These are phyloP conservation scores for Minunthozetes semirufus DNA, from an alignment of 2,888 invertebrate species.

Conservation along the genomic window DNA sequence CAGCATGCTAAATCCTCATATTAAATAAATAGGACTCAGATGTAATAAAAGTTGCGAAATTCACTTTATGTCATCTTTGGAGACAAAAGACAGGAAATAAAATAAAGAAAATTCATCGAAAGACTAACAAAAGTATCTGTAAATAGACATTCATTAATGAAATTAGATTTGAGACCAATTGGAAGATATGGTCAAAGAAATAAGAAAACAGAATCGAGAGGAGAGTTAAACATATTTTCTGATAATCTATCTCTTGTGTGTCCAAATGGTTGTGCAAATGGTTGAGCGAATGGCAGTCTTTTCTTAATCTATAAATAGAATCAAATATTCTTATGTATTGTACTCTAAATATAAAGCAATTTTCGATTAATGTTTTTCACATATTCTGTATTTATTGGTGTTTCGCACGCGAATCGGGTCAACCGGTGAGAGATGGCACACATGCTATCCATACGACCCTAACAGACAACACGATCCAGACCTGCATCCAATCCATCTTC, in stretches of 20 bases:
- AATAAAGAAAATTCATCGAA: too few relatives aligned
- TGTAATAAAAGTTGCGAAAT: too few relatives aligned
- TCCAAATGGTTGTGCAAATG: too few relatives aligned
- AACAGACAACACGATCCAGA: background rate
- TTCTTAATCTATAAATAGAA: background rate
- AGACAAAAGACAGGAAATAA: too few relatives aligned
- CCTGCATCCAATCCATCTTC: too few relatives aligned
- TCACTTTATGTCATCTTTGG: too few relatives aligned
- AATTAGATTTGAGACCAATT: too few relatives aligned
- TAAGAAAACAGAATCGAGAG: background rate
- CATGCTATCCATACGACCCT: background rate
- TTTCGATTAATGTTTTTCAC: conserved; percentile 6
- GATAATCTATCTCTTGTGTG: background rate
- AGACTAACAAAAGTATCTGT: too few relatives aligned
- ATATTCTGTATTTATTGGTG: conserved; percentile 9
- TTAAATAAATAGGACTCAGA: too few relatives aligned
- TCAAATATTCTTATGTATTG: background rate
- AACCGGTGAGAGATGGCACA: background rate
- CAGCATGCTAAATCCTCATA: too few relatives aligned
- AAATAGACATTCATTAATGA: too few relatives aligned
- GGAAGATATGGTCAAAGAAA: too few relatives aligned
- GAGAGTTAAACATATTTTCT: background rate
- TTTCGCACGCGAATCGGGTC: conserved; percentile 5
- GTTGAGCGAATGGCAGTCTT: background rate
- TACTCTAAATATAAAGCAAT: conserved; percentile 8